phyloP scores from a whole-genome alignment of 2,797 vertebrate species.

The Sebastes trivittatus region DNA sequence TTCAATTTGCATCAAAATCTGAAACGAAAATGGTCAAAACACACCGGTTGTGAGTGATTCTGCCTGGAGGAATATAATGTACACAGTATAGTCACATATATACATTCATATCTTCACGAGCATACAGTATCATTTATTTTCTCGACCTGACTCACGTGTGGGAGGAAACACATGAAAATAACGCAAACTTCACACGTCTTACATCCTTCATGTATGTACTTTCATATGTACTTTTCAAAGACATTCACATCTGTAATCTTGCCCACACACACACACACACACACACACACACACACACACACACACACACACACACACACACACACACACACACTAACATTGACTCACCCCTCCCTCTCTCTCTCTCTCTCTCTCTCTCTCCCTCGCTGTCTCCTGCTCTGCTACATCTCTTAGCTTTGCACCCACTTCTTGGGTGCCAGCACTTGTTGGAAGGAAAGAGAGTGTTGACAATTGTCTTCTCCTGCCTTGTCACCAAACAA shows the following conservation, averaged over 20 bases:
- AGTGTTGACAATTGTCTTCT: conserved; percentile 83
- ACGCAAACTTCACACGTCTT: neutral
- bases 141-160: neutral
- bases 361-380: neutral
- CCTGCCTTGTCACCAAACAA: conserved; percentile 82
- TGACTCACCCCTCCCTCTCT: neutral
- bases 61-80: neutral
- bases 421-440: conserved; percentile 65
- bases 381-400: conserved; percentile 31
- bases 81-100: neutral
- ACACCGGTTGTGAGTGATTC: neutral
- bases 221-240: neutral
- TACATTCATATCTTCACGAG: neutral
- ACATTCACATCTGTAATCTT: conserved; percentile 14
- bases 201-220: conserved; percentile 22
- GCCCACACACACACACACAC: neutral
- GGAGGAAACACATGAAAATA: neutral
- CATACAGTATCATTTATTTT: neutral
- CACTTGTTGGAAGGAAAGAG: conserved; percentile 76
- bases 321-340: neutral
- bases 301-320: neutral
- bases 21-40: neutral
- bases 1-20: neutral
- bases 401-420: conserved; percentile 62
- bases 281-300: neutral